phyloP scores from a whole-genome alignment of 2,797 vertebrate genomes.

The Anableps anableps region DNA sequence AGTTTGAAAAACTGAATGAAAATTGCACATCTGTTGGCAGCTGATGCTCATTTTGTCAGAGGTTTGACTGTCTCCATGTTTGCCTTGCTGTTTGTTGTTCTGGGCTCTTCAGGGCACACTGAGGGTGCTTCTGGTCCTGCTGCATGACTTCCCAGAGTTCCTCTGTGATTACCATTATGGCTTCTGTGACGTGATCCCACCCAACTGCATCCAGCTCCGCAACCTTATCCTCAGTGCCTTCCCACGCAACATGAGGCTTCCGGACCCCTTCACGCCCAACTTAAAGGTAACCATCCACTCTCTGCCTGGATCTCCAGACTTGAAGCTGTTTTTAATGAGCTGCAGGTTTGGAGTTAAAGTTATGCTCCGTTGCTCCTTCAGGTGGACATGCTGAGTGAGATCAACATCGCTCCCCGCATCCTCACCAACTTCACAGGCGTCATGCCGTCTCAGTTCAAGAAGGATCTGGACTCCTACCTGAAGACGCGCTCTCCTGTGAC shows the following conservation, averaged over 20 bases:
- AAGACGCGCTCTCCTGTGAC: constrained; percentile 98
- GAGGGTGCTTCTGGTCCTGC: constrained; percentile 94
- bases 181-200: constrained; percentile 99
- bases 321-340: not conserved
- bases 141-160: constrained; percentile 99
- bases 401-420: constrained; percentile 98
- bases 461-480: constrained; percentile 98
- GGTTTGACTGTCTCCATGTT: not conserved
- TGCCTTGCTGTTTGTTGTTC: not conserved
- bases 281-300: constrained; percentile 86
- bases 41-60: not conserved
- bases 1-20: not conserved
- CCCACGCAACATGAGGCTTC: constrained; percentile 99
- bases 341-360: not conserved
- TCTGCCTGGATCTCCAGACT: too few species aligned
- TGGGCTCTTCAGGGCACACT: constrained; percentile 98
- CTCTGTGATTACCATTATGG: constrained; percentile 99
- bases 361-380: constrained; percentile 46
- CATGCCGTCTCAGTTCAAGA: constrained; percentile 99
- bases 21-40: not conserved
- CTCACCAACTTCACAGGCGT: constrained; percentile 99
- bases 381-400: constrained; percentile 99
- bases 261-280: constrained; percentile 98
- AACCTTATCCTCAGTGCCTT: constrained; percentile 99
- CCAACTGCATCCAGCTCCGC: constrained; percentile 99